phyloP scores from a whole-genome alignment of 1,140 invertebrate genomes.

The Drosophila ercepeae region DNA sequence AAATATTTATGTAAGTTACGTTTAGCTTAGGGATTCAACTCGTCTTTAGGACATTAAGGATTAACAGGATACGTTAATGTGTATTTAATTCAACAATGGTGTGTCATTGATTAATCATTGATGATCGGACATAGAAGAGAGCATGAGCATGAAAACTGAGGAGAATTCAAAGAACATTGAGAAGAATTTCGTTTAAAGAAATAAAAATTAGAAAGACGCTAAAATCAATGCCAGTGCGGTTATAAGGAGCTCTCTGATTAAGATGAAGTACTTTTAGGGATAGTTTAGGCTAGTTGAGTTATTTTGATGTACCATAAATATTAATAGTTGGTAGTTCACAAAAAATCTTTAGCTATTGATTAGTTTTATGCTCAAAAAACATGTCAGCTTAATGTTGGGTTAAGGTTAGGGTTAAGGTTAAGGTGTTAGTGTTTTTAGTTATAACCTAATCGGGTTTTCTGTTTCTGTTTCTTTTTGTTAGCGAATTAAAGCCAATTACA shows the following conservation, averaged over 20 bases:
- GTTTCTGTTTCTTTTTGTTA: slow-evolving; percentile 31
- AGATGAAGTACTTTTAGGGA: slow-evolving; percentile 34
- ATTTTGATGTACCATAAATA: slow-evolving; percentile 19
- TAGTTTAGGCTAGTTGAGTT: slow-evolving; percentile 25
- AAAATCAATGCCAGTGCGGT: slow-evolving; percentile 39
- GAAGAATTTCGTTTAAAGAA: slow-evolving; percentile 40
- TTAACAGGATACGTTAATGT: slow-evolving; percentile 17
- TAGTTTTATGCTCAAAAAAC: slow-evolving; percentile 58
- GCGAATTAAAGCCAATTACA: slow-evolving; percentile 66
- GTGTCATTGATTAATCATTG: slow-evolving; percentile 13
- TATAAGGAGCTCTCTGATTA: slow-evolving; percentile 24
- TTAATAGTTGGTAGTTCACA: slow-evolving; percentile 36
- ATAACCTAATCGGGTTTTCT: slow-evolving; percentile 7
- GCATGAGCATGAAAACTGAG: slow-evolving; percentile 56
- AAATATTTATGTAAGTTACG: slow-evolving; percentile 42
- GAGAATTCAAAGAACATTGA: slow-evolving; percentile 49
- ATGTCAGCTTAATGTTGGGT: slow-evolving; percentile 34
- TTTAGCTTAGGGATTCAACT: slow-evolving; percentile 56
- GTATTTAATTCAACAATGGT: slow-evolving; percentile 4
- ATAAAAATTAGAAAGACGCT: slow-evolving; percentile 31
- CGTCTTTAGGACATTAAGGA: slow-evolving; percentile 23
- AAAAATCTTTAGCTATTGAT: slow-evolving; percentile 52
- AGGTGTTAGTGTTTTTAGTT: slow-evolving; percentile 58
- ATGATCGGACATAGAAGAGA: slow-evolving; percentile 25
- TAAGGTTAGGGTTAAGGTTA: too few species aligned